These are phyloP conservation scores for Vidua macroura DNA, from an alignment of 2,113 vertebrate genomes.

Conservation along the genomic window DNA sequence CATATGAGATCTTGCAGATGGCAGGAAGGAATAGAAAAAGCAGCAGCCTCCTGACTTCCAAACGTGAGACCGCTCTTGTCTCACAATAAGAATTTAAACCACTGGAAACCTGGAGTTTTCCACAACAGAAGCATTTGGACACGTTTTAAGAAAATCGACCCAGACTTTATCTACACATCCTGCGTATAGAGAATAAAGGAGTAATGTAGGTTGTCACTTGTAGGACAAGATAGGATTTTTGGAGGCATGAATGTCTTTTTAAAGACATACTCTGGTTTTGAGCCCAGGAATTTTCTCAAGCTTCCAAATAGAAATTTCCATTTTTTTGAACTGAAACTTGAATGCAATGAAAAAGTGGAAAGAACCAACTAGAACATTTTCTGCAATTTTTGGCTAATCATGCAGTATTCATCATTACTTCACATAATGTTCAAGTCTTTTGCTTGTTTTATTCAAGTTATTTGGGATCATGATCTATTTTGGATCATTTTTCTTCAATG, in stretches of 20 bases:
- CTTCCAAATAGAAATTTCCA: not conserved
- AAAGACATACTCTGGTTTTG: not conserved
- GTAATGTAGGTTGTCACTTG: not conserved
- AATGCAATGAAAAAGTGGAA: not conserved
- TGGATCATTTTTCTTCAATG: not conserved
- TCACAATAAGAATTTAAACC: not conserved
- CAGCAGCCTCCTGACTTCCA: not conserved
- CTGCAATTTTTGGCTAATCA: not conserved
- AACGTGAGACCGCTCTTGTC: not conserved
- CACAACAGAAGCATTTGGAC: not conserved
- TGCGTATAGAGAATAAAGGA: not conserved
- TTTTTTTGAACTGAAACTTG: not conserved
- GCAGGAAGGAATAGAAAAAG: conserved; percentile 25
- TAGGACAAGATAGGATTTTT: not conserved
- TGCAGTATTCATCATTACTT: not conserved
- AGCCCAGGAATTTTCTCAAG: not conserved
- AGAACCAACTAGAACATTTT: not conserved
- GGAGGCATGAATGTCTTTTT: not conserved
- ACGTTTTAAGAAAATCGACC: not conserved
- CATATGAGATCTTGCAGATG: conserved; percentile 35
- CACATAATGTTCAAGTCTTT: not conserved
- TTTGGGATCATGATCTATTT: not conserved
- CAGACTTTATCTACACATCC: not conserved
- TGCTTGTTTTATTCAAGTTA: not conserved
- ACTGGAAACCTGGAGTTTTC: not conserved